Evolutionary conservation across 2,797 vertebrate genomes (phyloP).

Genomic region (Myotis pilosus): DNA sequence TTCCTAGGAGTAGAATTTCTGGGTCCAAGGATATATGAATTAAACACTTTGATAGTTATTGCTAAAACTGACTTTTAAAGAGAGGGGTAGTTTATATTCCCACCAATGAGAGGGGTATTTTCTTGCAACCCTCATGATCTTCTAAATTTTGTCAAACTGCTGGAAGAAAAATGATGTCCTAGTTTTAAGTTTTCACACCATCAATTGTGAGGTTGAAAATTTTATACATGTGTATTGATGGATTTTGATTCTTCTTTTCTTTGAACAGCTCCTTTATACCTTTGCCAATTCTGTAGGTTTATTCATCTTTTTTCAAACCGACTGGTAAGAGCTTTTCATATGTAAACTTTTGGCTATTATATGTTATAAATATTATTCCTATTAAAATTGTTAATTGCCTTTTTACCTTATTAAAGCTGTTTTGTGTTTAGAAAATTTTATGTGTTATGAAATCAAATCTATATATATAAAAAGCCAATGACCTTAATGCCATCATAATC

Average conservation of each 20-base stretch:
- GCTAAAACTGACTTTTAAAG: neutral
- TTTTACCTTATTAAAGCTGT: conserved; percentile 14
- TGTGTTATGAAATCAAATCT: neutral
- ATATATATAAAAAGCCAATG: too few relatives aligned
- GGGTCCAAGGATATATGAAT: neutral
- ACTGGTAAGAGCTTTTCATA: conserved; percentile 3
- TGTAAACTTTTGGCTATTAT: conserved; percentile 1
- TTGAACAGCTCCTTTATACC: conserved; percentile 26
- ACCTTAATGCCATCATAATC: too few relatives aligned
- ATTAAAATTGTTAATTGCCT: neutral
- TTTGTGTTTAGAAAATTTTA: neutral
- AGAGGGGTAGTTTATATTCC: neutral
- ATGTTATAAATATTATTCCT: conserved; percentile 13
- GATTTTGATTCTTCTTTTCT: neutral
- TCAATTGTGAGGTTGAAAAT: neutral
- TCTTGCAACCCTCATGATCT: neutral
- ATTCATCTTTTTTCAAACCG: neutral
- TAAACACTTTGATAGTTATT: neutral
- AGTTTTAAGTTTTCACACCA: neutral
- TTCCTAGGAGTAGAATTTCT: neutral
- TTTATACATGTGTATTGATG: neutral
- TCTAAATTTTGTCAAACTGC: neutral
- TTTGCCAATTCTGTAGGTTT: neutral
- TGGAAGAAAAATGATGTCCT: neutral
- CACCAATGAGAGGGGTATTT: neutral